Evolutionary conservation across 2,888 invertebrate species (phyloP), one percentile per base, ranked within the genome.

Genomic region (Cetonia aurata): DNA sequence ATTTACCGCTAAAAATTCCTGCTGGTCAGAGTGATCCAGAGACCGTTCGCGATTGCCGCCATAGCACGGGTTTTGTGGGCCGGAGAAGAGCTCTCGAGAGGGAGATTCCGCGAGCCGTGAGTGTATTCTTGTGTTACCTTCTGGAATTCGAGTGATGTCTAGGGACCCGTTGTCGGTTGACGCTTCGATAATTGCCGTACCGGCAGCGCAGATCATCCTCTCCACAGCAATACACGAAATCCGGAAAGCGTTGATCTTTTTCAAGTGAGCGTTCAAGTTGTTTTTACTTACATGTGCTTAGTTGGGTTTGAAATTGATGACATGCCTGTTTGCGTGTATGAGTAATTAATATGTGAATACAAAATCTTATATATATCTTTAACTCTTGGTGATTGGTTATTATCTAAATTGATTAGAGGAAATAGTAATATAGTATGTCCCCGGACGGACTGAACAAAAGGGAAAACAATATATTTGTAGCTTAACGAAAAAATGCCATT

Each of bases 181-280:
- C 75, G 81, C 84, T 50, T 83, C 85, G 62, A 80, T 84, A 68
- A 78, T 86, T 70, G 84, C 84, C 48, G 81, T 86, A 67, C 86
- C 87, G 46, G 84, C 86, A 41, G 84, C 86, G 17, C 84, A 86
- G 68, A 84, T 86, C 72, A 85, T 87, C 74, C 84, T 87, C 67
- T 85, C 87, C 15, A 86, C 86, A 25, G 87, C 87, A 42, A 80
- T 88, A 74, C 83, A 83, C 62, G 85, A 86, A 77, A 79, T 87
- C 65, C 82, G 86, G 73, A 85, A 84, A 73, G 85, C 86, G 15
- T 80, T 87, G 72, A 80, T 85, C 72, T 84, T 86, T 76, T 87
- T 85, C 82, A 85, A 86, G 87, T 88, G 84, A 85, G 85, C 81
- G 19, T 48, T 19, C 46, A 42, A 31, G 4, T 25, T 25, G 3